Evolutionary conservation across 2,888 invertebrate genomes (phyloP), one percentile per base, ranked within the genome.

Genomic region (Pseudanteris insignis): DNA sequence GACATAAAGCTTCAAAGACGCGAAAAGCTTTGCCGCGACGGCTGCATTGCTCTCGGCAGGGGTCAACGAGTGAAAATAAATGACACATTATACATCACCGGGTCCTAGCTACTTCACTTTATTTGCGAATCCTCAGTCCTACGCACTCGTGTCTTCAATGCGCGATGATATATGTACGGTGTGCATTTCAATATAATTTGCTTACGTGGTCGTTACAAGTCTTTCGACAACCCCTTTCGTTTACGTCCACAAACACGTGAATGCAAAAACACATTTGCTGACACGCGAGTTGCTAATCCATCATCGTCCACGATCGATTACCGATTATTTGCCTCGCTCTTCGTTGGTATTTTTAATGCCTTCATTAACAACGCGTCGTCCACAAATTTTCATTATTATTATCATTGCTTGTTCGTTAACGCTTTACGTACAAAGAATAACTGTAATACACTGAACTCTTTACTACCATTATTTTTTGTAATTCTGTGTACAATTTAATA

Each of bases 41-140:
- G 41, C 21, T 43, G 21, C 46, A 38, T 46, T 44, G 40, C 30
- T 55, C 55, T 26, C 47, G 33, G 29, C 55, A 13, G 47, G 55
- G 55, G 55, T 55, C 55, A 41, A 41, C 55, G 41, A 47, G 47
- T 41, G 55, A 47, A 55, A 55, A 55, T 55, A 55, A 55, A 55
- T 55, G 55, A 47, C 46, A 40, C 46, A 40, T 55, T 55, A 55
- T 55, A n/a, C n/a, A 47, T 55, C 13, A 34, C 33, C 29, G 18
- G 40, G 28, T 33, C 54, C 54, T 38, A 46, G 46, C 54, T 46
- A 54, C 54, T 54, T 46, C 12, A 28, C 44, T 46, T 54, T 44
- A 37, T 53, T 54, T 38, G 44, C 24, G 43, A 25, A 53, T 25
- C 14, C 46, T 10, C 40, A 33, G 24, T n/a, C 26, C 3, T n/a